Conservation (phyloP, 2,888 invertebrate species). For the Trachelus stipa region DNA sequence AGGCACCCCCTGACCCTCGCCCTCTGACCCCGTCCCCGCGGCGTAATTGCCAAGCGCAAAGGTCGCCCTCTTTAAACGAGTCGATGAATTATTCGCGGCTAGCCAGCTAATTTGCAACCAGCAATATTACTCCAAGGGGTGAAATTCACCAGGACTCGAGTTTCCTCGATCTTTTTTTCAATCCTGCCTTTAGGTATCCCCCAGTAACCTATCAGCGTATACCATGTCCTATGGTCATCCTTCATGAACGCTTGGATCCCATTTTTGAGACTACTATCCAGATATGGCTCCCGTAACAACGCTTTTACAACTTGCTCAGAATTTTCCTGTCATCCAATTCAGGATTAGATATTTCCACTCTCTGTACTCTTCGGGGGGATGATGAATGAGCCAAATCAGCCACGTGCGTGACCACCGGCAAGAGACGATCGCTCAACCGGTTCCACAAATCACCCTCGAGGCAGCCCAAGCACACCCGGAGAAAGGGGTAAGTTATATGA, state of each 20-base stretch:
- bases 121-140: not conserved
- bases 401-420: not conserved
- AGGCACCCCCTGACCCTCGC: not conserved
- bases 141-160: not conserved
- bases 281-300: not conserved
- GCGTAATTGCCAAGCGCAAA: slow-evolving; percentile 1
- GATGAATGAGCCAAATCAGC: not conserved
- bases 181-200: not conserved
- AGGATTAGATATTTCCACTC: not conserved
- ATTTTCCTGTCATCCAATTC: not conserved
- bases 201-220: not conserved
- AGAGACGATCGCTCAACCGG: not conserved
- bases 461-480: not conserved
- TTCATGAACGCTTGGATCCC: not conserved
- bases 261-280: not conserved
- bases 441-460: not conserved
- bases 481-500: not conserved
- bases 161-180: not conserved
- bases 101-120: not conserved
- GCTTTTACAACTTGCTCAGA: not conserved
- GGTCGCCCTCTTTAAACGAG: slow-evolving; percentile 3
- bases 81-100: slow-evolving; percentile 2
- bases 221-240: not conserved
- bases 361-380: not conserved
- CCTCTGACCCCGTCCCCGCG: not conserved